These are phyloP conservation scores for Habropoda laboriosa DNA, from an alignment of 1,140 invertebrate species.

Conservation along the genomic window DNA sequence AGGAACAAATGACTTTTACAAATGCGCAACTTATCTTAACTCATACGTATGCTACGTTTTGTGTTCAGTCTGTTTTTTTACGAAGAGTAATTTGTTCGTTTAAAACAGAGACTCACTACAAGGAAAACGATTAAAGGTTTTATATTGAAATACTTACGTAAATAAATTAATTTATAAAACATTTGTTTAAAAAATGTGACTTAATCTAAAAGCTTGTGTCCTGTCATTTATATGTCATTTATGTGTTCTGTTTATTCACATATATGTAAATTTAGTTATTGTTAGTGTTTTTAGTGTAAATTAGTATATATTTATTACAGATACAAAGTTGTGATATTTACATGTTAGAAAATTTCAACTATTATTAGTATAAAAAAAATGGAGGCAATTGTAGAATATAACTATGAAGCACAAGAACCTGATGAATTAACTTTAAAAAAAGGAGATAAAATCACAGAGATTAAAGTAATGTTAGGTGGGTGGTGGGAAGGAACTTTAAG, in stretches of 20 bases:
- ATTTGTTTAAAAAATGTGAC: background rate
- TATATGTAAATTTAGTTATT: background rate
- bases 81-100: constrained; percentile 15
- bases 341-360: constrained; percentile 22
- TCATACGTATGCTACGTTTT: constrained; percentile 48
- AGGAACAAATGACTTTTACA: constrained; percentile 39
- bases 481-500: constrained; percentile 98
- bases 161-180: background rate
- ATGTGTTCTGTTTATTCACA: background rate
- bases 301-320: constrained; percentile 13
- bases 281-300: background rate
- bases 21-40: constrained; percentile 45
- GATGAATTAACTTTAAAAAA: constrained; percentile 93
- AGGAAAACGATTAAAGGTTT: constrained; percentile 13
- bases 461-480: constrained; percentile 92
- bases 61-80: constrained; percentile 38
- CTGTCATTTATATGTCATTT: background rate
- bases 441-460: constrained; percentile 93
- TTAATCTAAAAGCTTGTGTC: background rate
- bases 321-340: constrained; percentile 40
- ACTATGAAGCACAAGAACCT: constrained; percentile 90
- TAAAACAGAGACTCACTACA: background rate
- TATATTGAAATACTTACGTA: background rate
- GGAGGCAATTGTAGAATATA: constrained; percentile 91
- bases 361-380: constrained; percentile 69